Conservation (phyloP, 2,888 invertebrate genomes). For the Hoplodrina blanda region DNA sequence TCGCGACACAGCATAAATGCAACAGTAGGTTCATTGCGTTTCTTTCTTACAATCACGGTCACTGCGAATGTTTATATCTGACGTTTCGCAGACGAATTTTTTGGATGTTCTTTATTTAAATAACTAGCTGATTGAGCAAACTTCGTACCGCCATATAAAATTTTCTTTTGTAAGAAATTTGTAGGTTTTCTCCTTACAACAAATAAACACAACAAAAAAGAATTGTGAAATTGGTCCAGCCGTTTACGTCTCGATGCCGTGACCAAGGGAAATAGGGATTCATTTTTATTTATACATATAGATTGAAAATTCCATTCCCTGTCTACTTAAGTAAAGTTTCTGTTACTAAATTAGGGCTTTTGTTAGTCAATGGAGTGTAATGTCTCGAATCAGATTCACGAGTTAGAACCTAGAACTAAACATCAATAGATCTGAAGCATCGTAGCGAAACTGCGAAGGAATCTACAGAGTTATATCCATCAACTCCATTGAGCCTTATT, state of each 20-base stretch:
- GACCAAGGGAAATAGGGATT: no score
- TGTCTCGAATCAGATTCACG: constrained; percentile 31
- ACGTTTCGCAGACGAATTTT: not conserved
- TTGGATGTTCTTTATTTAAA: not conserved
- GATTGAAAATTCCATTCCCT: not conserved
- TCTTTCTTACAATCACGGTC: constrained; percentile 43
- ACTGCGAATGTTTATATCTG: constrained; percentile 8
- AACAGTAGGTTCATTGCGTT: constrained; percentile 56
- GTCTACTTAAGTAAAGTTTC: not conserved
- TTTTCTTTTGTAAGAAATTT: no score
- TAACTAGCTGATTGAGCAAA: not conserved
- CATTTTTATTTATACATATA: no score
- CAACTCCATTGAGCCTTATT: constrained; percentile 62
- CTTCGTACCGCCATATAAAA: no score
- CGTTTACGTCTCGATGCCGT: no score
- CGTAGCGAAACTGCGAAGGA: constrained; percentile 36
- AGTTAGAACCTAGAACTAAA: constrained; percentile 36
- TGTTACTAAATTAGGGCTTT: constrained; percentile 10
- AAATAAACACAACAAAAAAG: no score
- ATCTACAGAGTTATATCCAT: constrained; percentile 31
- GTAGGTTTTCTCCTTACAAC: no score
- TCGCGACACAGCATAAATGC: constrained; percentile 59
- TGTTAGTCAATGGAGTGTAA: constrained; percentile 21
- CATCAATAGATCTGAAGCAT: constrained; percentile 29
- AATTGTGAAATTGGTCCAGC: no score